A percentile compares a stretch with the other conserved stretches of the same genome.
phyloP scores from a whole-genome alignment of 1,140 invertebrate species.

The Leptonema lineaticorne region DNA sequence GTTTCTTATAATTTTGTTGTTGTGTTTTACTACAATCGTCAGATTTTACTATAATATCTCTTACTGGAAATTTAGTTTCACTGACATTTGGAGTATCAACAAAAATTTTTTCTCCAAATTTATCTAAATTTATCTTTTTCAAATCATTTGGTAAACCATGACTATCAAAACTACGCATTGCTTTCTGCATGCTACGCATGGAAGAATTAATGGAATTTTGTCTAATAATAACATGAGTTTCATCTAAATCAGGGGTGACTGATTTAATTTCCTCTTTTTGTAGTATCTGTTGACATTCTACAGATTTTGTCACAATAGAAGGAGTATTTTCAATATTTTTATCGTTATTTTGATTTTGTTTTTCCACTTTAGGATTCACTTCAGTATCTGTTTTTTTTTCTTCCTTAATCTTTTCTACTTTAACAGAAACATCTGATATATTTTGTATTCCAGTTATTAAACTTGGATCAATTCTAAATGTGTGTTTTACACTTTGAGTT shows the following conservation, averaged over 20 bases:
- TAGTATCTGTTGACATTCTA: neutral
- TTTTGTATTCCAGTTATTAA: constrained; percentile 30
- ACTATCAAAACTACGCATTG: constrained; percentile 39
- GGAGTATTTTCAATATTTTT: too few species aligned
- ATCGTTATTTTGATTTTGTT: too few species aligned
- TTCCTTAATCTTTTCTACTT: neutral
- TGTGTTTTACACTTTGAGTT: constrained; percentile 24
- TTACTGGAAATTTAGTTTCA: neutral
- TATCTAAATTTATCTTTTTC: neutral
- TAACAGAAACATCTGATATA: neutral
- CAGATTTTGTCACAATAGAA: neutral
- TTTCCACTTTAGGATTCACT: neutral
- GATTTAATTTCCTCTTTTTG: neutral
- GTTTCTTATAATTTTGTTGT: neutral
- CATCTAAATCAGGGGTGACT: neutral
- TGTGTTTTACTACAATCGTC: neutral
- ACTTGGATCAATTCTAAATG: constrained; percentile 39
- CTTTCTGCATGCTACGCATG: constrained; percentile 28
- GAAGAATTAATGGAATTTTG: constrained; percentile 33
- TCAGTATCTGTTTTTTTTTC: neutral
- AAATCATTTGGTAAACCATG: constrained; percentile 17
- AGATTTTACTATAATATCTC: neutral
- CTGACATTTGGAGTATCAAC: neutral
- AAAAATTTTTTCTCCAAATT: constrained; percentile 18
- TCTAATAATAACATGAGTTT: constrained; percentile 35